Conservation (phyloP, 2,888 invertebrate genomes). For the Ischnura elegans region DNA sequence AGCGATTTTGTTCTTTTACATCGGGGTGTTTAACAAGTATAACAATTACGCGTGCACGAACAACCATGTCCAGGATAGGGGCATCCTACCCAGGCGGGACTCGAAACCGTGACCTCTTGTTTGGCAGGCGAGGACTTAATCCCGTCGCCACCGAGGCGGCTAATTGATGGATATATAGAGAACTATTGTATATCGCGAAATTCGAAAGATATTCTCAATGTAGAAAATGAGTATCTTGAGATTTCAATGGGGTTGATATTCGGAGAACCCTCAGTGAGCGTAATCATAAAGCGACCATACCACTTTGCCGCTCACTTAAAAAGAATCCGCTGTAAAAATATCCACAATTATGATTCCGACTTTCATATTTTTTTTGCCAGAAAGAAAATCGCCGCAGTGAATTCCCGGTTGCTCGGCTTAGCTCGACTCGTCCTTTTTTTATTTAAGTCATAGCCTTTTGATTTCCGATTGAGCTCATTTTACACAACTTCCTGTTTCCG, state of each 20-base stretch:
- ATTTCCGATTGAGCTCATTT: conserved; percentile 66
- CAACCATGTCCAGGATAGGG: too few species aligned
- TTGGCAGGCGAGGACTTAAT: too few species aligned
- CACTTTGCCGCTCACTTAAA: neutral
- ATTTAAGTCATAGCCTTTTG: conserved; percentile 55
- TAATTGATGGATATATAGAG: too few species aligned
- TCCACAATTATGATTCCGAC: neutral
- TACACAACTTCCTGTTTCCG: conserved; percentile 65
- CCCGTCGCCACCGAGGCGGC: too few species aligned
- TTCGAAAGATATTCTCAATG: too few species aligned
- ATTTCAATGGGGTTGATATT: neutral
- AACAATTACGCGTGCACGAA: too few species aligned
- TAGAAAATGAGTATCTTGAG: neutral
- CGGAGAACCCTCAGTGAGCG: neutral
- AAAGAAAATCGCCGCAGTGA: neutral
- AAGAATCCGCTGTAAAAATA: neutral
- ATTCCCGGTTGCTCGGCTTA: neutral
- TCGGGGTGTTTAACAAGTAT: too few species aligned
- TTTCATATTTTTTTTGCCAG: neutral
- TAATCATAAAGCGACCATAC: neutral
- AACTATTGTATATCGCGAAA: too few species aligned
- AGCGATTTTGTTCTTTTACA: too few species aligned
- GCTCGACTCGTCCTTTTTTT: conserved; percentile 20
- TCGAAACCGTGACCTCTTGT: too few species aligned
- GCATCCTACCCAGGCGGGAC: too few species aligned